phyloP scores from a whole-genome alignment of 2,113 vertebrate genomes.

The Callionymus lyra region DNA sequence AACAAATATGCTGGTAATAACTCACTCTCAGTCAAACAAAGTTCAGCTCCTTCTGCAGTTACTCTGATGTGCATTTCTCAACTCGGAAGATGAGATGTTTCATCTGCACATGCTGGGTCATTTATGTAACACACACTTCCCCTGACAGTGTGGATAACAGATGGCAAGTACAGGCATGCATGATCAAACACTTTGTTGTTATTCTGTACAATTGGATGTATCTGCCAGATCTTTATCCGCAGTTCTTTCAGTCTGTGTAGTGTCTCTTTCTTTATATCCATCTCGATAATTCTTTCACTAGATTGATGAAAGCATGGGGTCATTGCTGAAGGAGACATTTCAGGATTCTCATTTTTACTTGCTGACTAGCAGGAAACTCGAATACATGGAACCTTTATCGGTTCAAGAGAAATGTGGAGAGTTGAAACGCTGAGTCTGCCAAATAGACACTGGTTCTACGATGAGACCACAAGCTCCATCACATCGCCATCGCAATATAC shows the following conservation, averaged over 20 bases:
- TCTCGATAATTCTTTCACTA: conserved; percentile 19
- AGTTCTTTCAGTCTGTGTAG: conserved; percentile 18
- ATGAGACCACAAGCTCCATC: too few relatives aligned
- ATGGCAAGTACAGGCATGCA: conserved; percentile 17
- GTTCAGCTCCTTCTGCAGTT: neutral
- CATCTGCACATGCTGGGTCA: conserved; percentile 13
- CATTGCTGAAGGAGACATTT: conserved; percentile 45
- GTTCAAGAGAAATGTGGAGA: conserved; percentile 22
- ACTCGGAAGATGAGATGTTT: conserved; percentile 14
- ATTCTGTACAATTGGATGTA: too few relatives aligned
- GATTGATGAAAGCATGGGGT: conserved; percentile 35
- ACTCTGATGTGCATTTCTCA: conserved; percentile 3
- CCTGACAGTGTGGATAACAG: conserved; percentile 27
- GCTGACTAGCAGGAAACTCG: conserved; percentile 54
- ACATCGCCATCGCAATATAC: too few relatives aligned
- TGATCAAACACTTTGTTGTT: conserved; percentile 31
- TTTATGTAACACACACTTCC: conserved; percentile 20
- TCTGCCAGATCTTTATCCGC: conserved; percentile 14
- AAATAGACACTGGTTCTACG: too few relatives aligned
- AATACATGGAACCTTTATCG: too few relatives aligned
- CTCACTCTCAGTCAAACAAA: too few relatives aligned
- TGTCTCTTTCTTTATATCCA: conserved; percentile 19
- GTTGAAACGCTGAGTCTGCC: too few relatives aligned
- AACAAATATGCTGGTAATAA: too few relatives aligned
- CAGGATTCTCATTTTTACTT: conserved; percentile 28